Conservation (phyloP, 35 echinoderm and acorn worm species). For the Apostichopus japonicus region DNA sequence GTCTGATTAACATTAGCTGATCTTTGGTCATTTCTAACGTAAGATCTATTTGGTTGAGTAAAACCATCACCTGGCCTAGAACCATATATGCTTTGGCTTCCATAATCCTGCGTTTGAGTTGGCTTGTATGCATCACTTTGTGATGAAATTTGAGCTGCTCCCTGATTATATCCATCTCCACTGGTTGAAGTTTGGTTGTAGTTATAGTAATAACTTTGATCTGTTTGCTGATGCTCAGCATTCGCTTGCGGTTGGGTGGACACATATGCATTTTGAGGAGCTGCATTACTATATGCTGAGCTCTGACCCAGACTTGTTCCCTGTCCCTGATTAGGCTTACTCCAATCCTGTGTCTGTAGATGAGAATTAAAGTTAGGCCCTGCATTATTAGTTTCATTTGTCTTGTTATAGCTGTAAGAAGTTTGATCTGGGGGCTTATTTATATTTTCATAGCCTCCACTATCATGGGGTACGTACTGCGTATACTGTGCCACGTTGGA, state of each 20-base stretch:
- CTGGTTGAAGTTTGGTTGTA: too few species aligned
- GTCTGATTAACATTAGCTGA: too few species aligned
- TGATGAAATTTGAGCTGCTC: neutral
- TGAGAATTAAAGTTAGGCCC: neutral
- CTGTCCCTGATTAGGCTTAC: neutral
- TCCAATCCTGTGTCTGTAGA: neutral
- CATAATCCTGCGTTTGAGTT: neutral
- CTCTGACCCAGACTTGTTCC: neutral
- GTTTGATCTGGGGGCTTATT: neutral
- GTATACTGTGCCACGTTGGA: neutral
- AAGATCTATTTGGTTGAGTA: neutral
- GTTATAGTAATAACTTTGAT: neutral
- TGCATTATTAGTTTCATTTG: neutral
- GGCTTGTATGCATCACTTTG: neutral
- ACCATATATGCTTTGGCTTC: neutral
- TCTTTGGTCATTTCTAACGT: too few species aligned
- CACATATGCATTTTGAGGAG: neutral
- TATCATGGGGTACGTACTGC: neutral
- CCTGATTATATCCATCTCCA: neutral
- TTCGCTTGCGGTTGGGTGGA: neutral
- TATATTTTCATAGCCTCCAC: neutral
- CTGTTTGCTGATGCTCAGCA: neutral
- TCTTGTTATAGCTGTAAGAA: neutral
- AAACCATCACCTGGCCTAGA: neutral
- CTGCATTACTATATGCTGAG: constrained; percentile 1